These are phyloP conservation scores for Conus canariensis DNA, from an alignment of 2,888 invertebrate species.

Conservation along the genomic window DNA sequence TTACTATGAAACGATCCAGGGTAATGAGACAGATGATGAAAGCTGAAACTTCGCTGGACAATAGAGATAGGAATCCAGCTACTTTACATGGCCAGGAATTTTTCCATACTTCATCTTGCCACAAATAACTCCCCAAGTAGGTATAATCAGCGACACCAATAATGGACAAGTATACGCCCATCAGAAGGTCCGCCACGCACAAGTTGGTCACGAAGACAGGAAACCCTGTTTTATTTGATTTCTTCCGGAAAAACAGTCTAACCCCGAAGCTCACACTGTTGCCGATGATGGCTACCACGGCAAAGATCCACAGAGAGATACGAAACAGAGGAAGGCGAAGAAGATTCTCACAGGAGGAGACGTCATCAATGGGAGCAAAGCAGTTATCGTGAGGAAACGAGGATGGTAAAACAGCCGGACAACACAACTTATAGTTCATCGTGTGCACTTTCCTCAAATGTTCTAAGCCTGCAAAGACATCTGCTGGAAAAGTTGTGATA, in stretches of 20 bases:
- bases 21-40: slow-evolving; percentile 30
- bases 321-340: background rate
- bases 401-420: background rate
- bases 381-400: background rate
- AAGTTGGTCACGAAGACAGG: slow-evolving; percentile 16
- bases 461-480: background rate
- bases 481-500: background rate
- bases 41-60: slow-evolving; percentile 24
- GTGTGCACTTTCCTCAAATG: background rate
- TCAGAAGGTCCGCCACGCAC: slow-evolving; percentile 16
- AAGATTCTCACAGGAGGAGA: slow-evolving; percentile 1
- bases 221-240: background rate
- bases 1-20: slow-evolving; percentile 8
- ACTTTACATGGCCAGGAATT: background rate
- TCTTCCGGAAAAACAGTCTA: background rate
- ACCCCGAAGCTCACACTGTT: background rate
- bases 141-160: background rate
- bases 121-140: background rate
- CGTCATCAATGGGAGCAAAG: background rate
- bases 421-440: slow-evolving; percentile 16
- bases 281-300: background rate
- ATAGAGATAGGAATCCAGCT: slow-evolving; percentile 19
- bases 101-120: slow-evolving; percentile 15
- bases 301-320: background rate
- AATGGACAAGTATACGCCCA: slow-evolving; percentile 7